Base-by-base conservation (phyloP, 2,888 invertebrate species). In the Papilio demoleus region DNA sequence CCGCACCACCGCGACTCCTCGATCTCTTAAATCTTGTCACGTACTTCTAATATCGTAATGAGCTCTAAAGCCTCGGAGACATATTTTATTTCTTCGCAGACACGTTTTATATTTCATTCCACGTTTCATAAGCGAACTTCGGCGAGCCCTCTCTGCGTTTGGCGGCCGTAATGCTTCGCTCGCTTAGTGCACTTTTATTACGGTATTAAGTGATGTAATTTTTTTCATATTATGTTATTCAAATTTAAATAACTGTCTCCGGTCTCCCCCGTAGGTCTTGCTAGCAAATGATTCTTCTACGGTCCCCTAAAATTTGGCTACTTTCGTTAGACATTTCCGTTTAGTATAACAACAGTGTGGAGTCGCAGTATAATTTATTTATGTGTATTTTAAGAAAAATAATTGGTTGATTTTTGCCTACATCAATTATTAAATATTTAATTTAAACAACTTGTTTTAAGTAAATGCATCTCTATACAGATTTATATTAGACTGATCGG, bases 191-290 rank as follows among this genome's bases (percentile, higher is more conserved):
- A 93, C 92, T 93, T 93, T 93, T 93, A 93, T 93, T 93, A 91
- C 85, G 90, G 93, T 89, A 93, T 93, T 93, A 93, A 93, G 92
- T 93, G 93, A 92, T 92, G 93, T 93, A 93, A 93, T 93, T 93
- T 93, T 92, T 93, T 93, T 86, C 92, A 91, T 93, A 92, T 93
- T 92, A 93, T 93, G 92, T 93, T 93, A 93, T 93, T 93, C 91
- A 93, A 93, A 93, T 93, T 93, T 93, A 93, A 93, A 93, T 93
- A 93, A 93, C 93, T 93, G 93, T 93, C 93, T 93, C 90, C 88
- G 86, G 88, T 91, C 90, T 89, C 92, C 92, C 91, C 86, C 79
- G 83, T 80, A 85, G 85, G 86, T 88, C 83, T 86, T 84, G 84
- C 83, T 87, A 85, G 86, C 85, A 85, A 81, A 82, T 84, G 83